Evolutionary conservation across 2,113 vertebrate species (phyloP).

Genomic region (Heterochromis multidens): DNA sequence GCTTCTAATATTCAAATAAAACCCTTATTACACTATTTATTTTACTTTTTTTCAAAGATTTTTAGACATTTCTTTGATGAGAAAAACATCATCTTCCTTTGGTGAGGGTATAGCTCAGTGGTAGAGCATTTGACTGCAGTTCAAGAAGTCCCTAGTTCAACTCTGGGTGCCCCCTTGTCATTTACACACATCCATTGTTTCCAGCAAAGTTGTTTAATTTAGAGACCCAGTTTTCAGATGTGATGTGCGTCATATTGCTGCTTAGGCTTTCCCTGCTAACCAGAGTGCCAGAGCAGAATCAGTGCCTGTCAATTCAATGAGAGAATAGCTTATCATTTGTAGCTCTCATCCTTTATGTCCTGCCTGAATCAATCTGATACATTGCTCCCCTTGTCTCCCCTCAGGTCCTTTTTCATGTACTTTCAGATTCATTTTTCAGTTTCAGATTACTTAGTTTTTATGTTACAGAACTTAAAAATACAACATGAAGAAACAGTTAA

Average conservation of each 20-base stretch:
- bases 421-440: not conserved
- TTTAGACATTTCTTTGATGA: not conserved
- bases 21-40: fast-evolving
- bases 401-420: not conserved
- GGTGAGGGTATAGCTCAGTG: conserved; percentile 38
- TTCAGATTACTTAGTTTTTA: not conserved
- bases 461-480: not conserved
- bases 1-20: not conserved
- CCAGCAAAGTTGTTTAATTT: no score
- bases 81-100: not conserved
- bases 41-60: fast-evolving
- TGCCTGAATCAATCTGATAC: not conserved
- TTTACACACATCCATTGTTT: not conserved
- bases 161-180: conserved; percentile 55
- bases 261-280: not conserved
- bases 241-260: conserved; percentile 6
- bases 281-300: not conserved
- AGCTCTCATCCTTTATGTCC: not conserved
- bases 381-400: not conserved
- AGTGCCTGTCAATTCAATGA: conserved; percentile 46
- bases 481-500: not conserved
- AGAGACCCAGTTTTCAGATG: not conserved
- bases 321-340: conserved; percentile 26
- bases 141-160: conserved; percentile 81
- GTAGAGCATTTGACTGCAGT: conserved; percentile 81